Evolutionary conservation across 2,797 vertebrate genomes (phyloP).

Genomic region (Chelon auratus): DNA sequence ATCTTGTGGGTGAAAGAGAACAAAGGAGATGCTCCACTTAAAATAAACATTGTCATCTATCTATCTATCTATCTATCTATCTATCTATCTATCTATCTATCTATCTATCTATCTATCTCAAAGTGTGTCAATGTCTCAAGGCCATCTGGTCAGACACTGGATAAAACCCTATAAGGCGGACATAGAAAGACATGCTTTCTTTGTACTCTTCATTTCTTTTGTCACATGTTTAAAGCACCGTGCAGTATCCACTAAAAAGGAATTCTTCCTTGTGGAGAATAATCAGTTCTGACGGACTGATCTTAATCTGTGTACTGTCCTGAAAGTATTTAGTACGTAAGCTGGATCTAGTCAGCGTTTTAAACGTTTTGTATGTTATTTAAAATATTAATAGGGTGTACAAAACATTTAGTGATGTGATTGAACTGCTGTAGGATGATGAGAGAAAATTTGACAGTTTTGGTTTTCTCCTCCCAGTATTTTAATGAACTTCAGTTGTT

Average conservation of each 20-base stretch:
- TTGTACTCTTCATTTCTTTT: background rate
- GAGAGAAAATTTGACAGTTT: background rate
- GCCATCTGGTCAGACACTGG: background rate
- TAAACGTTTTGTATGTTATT: conserved; percentile 8
- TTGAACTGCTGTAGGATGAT: conserved; percentile 14
- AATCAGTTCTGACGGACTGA: background rate
- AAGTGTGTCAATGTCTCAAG: too few relatives aligned
- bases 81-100: too few relatives aligned
- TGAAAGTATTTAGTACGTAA: background rate
- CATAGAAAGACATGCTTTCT: too few relatives aligned
- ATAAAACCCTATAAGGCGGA: background rate
- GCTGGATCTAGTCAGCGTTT: conserved; percentile 20
- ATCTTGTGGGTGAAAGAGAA: background rate
- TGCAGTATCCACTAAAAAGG: background rate
- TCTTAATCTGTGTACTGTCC: conserved; percentile 27
- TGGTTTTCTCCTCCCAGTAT: conserved; percentile 13
- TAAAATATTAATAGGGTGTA: background rate
- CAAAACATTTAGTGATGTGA: background rate
- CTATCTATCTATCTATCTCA: too few relatives aligned
- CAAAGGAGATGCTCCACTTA: background rate
- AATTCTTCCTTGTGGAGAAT: background rate
- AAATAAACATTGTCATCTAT: background rate
- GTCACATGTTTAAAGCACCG: background rate
- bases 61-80: too few relatives aligned
- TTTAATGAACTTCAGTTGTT: conserved; percentile 31